phyloP scores from a whole-genome alignment of 2,888 invertebrate genomes.

The Epinotia demarniana region DNA sequence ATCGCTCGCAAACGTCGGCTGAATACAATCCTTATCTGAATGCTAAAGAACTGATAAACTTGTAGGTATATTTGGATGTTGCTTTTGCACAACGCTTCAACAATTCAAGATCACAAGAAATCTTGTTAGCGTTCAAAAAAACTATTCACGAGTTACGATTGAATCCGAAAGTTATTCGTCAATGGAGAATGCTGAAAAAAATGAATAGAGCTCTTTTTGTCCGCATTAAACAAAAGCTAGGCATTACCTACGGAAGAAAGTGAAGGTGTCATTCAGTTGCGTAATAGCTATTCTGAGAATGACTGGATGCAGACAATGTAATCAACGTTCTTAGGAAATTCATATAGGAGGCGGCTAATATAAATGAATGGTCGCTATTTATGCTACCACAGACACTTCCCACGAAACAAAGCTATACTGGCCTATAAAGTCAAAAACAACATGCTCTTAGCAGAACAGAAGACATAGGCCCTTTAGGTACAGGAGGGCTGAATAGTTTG shows the following conservation, averaged over 20 bases:
- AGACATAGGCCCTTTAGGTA: conserved; percentile 1
- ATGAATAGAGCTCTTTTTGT: conserved; percentile 40
- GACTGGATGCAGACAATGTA: conserved; percentile 29
- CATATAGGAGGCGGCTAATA: conserved; percentile 10
- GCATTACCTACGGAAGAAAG: conserved; percentile 44
- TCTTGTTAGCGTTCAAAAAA: conserved; percentile 16
- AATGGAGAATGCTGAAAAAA: conserved; percentile 35
- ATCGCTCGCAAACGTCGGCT: conserved; percentile 34
- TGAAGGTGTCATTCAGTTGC: conserved; percentile 42
- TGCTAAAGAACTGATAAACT: conserved; percentile 34
- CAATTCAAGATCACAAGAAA: conserved; percentile 15
- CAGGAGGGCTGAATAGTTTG: conserved; percentile 25
- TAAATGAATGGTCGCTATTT: conserved; percentile 53
- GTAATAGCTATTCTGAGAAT: conserved; percentile 33
- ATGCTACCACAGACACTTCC: conserved; percentile 65
- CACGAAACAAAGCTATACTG: conserved; percentile 55
- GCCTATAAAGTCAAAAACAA: background rate
- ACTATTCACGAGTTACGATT: conserved; percentile 4
- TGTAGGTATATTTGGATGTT: background rate
- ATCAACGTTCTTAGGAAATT: conserved; percentile 23
- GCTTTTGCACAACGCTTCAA: conserved; percentile 11
- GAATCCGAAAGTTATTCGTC: conserved; percentile 38
- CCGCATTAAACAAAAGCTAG: conserved; percentile 34
- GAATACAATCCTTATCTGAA: conserved; percentile 37
- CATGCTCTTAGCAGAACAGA: background rate